phyloP scores from a whole-genome alignment of 2,113 vertebrate genomes.

The Mixornis gularis region DNA sequence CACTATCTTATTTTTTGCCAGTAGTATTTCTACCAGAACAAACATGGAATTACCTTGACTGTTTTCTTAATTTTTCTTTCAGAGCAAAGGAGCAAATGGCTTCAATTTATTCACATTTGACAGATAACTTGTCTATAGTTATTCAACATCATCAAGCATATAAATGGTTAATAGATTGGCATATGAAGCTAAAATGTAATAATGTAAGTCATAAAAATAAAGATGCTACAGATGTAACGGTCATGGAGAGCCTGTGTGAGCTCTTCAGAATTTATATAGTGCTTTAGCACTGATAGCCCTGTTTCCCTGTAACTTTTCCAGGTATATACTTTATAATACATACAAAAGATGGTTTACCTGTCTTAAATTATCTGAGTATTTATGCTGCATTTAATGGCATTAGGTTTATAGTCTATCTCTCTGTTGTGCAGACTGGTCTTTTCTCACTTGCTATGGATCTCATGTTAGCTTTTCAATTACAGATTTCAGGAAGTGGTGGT shows the following conservation, averaged over 20 bases:
- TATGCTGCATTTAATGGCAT: not conserved
- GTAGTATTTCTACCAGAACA: not conserved
- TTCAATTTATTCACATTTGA: not conserved
- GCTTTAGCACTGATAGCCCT: not conserved
- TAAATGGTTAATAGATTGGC: not conserved
- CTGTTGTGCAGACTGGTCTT: not conserved
- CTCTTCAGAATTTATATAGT: not conserved
- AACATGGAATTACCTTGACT: not conserved
- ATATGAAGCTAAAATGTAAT: not conserved
- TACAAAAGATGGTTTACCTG: not conserved
- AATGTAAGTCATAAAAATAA: not conserved
- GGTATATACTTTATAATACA: not conserved
- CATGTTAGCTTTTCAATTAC: slow-evolving; percentile 21
- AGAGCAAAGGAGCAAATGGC: fast-evolving
- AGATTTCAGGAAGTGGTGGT: slow-evolving; percentile 5
- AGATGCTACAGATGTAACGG: not conserved
- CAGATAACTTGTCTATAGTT: not conserved
- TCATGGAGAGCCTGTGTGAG: not conserved
- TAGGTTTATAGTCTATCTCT: not conserved
- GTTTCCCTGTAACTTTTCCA: not conserved
- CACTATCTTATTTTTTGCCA: not conserved
- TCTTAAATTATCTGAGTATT: not conserved
- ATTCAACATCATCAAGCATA: not conserved
- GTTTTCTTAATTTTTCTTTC: not conserved
- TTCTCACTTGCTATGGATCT: slow-evolving; percentile 20